These are phyloP conservation scores for Noturus placidus DNA, from an alignment of 2,113 vertebrate species.

Conservation along the genomic window DNA sequence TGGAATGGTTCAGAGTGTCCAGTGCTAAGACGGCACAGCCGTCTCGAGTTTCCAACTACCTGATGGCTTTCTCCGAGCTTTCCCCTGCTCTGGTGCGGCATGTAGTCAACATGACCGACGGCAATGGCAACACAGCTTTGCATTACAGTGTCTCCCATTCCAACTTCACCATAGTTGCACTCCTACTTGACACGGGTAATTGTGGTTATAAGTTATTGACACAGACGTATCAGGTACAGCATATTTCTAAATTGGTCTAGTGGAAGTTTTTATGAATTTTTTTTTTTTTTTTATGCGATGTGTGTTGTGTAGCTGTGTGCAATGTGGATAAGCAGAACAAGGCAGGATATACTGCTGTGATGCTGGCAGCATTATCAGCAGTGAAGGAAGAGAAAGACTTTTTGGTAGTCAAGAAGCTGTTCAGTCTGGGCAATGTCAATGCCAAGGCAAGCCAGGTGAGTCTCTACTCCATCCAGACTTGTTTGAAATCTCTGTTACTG, in stretches of 20 bases:
- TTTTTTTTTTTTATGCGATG: background rate
- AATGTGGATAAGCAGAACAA: slow-evolving; percentile 89
- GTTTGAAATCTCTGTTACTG: slow-evolving; percentile 54
- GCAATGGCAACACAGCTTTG: slow-evolving; percentile 92
- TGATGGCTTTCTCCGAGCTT: slow-evolving; percentile 80
- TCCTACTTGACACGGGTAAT: slow-evolving; percentile 87
- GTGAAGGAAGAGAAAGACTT: slow-evolving; percentile 83
- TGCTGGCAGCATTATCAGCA: slow-evolving; percentile 86
- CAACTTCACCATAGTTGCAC: slow-evolving; percentile 84
- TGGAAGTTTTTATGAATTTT: background rate
- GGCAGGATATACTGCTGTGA: slow-evolving; percentile 92
- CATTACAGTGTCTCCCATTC: slow-evolving; percentile 98
- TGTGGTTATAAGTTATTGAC: slow-evolving; percentile 58
- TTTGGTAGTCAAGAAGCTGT: slow-evolving; percentile 84
- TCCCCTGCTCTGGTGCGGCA: slow-evolving; percentile 78
- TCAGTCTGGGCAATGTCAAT: slow-evolving; percentile 85
- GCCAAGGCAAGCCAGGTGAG: slow-evolving; percentile 91
- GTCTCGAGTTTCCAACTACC: slow-evolving; percentile 75
- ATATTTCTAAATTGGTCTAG: background rate
- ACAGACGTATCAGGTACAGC: background rate
- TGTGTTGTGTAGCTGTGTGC: slow-evolving; percentile 76
- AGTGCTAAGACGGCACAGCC: slow-evolving; percentile 83
- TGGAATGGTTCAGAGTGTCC: slow-evolving; percentile 93
- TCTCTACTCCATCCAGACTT: background rate
- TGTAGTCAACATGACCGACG: slow-evolving; percentile 88